phyloP scores from a whole-genome alignment of 2,113 vertebrate genomes.

The Thermophis baileyi region DNA sequence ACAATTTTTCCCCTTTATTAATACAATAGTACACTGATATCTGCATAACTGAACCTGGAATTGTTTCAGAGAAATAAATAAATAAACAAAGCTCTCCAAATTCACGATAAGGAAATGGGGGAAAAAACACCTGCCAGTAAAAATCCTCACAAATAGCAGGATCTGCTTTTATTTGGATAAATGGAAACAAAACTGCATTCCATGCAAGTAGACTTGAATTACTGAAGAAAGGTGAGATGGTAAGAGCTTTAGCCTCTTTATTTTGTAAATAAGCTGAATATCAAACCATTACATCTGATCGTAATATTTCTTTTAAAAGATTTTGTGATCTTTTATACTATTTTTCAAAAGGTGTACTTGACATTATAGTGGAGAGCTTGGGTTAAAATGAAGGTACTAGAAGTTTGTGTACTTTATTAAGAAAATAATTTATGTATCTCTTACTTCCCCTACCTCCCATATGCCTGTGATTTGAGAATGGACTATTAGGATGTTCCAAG shows the following conservation, averaged over 20 bases:
- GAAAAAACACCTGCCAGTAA: neutral
- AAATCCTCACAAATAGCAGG: neutral
- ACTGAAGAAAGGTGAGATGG: neutral
- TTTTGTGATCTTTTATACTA: neutral
- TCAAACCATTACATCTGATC: neutral
- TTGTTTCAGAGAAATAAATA: neutral
- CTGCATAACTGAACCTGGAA: neutral
- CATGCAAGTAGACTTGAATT: neutral
- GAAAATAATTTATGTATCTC: neutral
- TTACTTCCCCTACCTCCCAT: neutral
- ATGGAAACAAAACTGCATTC: neutral
- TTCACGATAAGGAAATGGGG: neutral
- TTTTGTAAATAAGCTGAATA: neutral
- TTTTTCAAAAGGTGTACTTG: neutral
- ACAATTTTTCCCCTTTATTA: neutral
- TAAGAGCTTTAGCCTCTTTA: neutral
- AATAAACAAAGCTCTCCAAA: neutral
- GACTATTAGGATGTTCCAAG: neutral
- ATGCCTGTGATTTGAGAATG: neutral
- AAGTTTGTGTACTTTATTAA: neutral
- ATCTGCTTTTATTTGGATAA: neutral
- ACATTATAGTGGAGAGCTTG: neutral
- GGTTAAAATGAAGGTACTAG: neutral
- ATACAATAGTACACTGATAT: neutral
- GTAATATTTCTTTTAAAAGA: neutral